These are phyloP conservation scores for Ranitomeya variabilis DNA, from an alignment of 2,113 vertebrate genomes.

Conservation along the genomic window DNA sequence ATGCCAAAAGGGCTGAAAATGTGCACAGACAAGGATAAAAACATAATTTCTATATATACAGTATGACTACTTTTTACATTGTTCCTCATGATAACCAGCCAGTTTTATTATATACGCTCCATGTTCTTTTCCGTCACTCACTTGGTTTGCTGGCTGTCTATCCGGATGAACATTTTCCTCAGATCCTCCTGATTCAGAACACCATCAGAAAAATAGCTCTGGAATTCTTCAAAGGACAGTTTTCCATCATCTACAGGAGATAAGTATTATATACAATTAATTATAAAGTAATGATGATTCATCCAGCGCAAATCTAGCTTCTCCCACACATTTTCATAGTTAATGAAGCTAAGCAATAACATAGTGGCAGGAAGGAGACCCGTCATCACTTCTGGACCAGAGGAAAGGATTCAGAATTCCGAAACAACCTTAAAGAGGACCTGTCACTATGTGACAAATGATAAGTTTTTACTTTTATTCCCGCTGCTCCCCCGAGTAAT, in stretches of 20 bases:
- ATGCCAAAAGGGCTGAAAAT: too few species aligned
- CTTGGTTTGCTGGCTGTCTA: slow-evolving; percentile 86
- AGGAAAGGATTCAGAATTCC: neutral
- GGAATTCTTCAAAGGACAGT: slow-evolving; percentile 96
- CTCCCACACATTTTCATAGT: neutral
- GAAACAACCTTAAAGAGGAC: too few species aligned
- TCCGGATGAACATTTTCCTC: slow-evolving; percentile 87
- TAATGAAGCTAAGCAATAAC: neutral
- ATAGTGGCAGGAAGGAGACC: neutral
- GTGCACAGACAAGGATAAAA: too few species aligned
- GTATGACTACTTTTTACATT: too few species aligned
- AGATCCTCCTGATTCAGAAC: slow-evolving; percentile 90
- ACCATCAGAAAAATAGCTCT: slow-evolving; percentile 91
- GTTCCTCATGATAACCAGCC: too few species aligned
- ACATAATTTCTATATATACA: too few species aligned
- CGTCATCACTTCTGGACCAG: neutral
- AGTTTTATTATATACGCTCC: neutral
- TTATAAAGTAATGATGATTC: neutral
- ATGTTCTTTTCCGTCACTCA: slow-evolving; percentile 66
- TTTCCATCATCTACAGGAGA: slow-evolving; percentile 89
- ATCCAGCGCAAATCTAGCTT: neutral
- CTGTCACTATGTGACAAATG: too few species aligned
- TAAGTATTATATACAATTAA: neutral
- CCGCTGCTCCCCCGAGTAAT: too few species aligned
- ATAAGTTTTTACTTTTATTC: too few species aligned